These are phyloP conservation scores for Synanthedon myopaeformis DNA, from an alignment of 2,888 invertebrate species.

Conservation along the genomic window DNA sequence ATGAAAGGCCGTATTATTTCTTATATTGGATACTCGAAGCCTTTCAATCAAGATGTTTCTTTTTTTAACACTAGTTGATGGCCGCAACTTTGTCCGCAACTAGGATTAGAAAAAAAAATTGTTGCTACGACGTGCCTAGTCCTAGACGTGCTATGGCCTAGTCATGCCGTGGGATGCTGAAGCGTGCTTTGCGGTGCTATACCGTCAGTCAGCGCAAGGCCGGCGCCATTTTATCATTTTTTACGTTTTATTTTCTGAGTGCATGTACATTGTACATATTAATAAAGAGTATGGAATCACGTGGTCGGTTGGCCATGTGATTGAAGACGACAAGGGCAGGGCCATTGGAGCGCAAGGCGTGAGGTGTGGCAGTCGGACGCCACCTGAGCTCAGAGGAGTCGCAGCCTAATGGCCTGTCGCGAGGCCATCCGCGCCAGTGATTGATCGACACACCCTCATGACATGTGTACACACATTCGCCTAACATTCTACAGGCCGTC, in stretches of 20 bases:
- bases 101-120: too few relatives aligned
- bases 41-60: too few relatives aligned
- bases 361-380: constrained; percentile 15
- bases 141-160: too few relatives aligned
- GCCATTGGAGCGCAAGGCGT: constrained; percentile 9
- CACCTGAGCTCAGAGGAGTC: constrained; percentile 48
- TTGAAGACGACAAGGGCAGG: constrained; percentile 31
- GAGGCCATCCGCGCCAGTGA: constrained; percentile 57
- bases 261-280: not conserved
- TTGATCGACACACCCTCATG: constrained; percentile 59
- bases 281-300: constrained; percentile 18
- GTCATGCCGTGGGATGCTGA: too few relatives aligned
- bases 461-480: constrained; percentile 42
- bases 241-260: not conserved
- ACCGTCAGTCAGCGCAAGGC: not conserved
- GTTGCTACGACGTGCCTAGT: too few relatives aligned
- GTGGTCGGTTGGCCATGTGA: constrained; percentile 27
- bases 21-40: not conserved
- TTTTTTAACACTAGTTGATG: too few relatives aligned
- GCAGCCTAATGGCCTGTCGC: constrained; percentile 62
- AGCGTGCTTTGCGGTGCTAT: not conserved
- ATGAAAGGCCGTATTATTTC: not conserved
- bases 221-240: not conserved
- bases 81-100: too few relatives aligned
- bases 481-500: not conserved